Evolutionary conservation across 2,888 invertebrate genomes (phyloP), one percentile per base, ranked within the genome.

Genomic region (Patella ulyssiponensis): DNA sequence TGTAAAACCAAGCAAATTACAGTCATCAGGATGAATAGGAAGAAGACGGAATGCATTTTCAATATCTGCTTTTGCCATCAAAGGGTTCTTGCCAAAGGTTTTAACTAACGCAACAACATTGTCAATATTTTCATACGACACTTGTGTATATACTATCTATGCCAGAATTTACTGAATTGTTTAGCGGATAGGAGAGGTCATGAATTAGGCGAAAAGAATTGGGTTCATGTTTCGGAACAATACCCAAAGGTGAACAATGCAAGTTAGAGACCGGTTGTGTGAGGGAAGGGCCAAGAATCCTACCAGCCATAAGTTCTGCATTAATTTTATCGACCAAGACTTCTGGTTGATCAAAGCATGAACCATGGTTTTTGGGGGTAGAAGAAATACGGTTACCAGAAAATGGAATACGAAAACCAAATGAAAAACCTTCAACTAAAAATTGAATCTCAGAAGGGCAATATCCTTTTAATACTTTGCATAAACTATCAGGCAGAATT

Each of bases 41-140:
- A 73, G 23, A 17, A 73, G 53, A n/a, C 73, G 20, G 53, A 52
- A 73, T 11, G 73, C 73, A 54, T 53, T 73, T 54, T 52, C 52
- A n/a, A 73, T 52, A 23, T 73, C 73, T n/a, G 54, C 53, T 73
- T 73, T 73, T 53, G 53, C 73, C n/a, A 73, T 23, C 5, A 52
- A 23, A 23, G 52, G 1, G 9, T 53, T 53, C 11, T 15, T 17
- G 11, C 73, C 73, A 17, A 52, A 20, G n/a, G 11, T 53, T 23
- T 73, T 23, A 23, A 73, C 52, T 20, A 73, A 20, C 17, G 12
- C 52, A 14, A 73, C 23, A 53, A 53, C 73, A 23, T 15, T 73
- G 23, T 73, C 73, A n/a, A 73, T 52, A 17, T 7, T 20, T 9
- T 44, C 52, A 20, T 73, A 73, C 15, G 44, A 17, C 7, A 73